phyloP scores from a whole-genome alignment of 2,797 vertebrate genomes.

The Acestrorhynchus altus region DNA sequence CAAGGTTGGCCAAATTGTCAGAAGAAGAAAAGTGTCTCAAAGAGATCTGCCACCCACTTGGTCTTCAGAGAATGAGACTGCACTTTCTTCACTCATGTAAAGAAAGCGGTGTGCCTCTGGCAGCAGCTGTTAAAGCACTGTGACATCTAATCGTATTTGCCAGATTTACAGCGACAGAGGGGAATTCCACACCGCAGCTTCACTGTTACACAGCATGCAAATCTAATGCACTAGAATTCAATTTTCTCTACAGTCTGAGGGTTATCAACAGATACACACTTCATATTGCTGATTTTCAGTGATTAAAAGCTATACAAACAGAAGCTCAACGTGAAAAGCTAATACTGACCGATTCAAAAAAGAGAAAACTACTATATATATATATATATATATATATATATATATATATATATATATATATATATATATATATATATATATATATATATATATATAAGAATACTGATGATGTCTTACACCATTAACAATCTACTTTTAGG shows the following conservation, averaged over 20 bases:
- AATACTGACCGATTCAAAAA: slow-evolving; percentile 25
- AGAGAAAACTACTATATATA: slow-evolving; percentile 1
- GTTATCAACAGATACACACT: background rate
- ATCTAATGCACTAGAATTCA: slow-evolving; percentile 31
- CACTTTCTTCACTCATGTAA: slow-evolving; percentile 41
- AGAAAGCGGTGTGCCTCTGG: slow-evolving; percentile 41
- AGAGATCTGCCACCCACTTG: slow-evolving; percentile 48
- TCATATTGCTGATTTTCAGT: slow-evolving; percentile 1
- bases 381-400: slow-evolving; percentile 7
- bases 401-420: slow-evolving; percentile 9
- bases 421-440: slow-evolving; percentile 12
- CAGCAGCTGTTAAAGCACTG: slow-evolving; percentile 49
- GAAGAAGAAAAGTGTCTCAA: slow-evolving; percentile 40
- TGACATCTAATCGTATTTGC: slow-evolving; percentile 57
- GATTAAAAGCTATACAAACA: slow-evolving; percentile 13
- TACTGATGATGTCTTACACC: slow-evolving; percentile 45
- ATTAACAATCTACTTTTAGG: slow-evolving; percentile 12
- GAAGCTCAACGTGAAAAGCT: background rate
- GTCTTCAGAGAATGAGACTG: slow-evolving; percentile 23
- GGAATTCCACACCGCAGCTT: slow-evolving; percentile 29
- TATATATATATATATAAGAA: slow-evolving; percentile 22
- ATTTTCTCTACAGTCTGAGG: slow-evolving; percentile 5
- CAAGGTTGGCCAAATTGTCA: slow-evolving; percentile 22
- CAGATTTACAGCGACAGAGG: slow-evolving; percentile 46
- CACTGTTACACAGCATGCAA: slow-evolving; percentile 42